phyloP scores from a whole-genome alignment of 2,797 vertebrate genomes.

The Girardinus metallicus region DNA sequence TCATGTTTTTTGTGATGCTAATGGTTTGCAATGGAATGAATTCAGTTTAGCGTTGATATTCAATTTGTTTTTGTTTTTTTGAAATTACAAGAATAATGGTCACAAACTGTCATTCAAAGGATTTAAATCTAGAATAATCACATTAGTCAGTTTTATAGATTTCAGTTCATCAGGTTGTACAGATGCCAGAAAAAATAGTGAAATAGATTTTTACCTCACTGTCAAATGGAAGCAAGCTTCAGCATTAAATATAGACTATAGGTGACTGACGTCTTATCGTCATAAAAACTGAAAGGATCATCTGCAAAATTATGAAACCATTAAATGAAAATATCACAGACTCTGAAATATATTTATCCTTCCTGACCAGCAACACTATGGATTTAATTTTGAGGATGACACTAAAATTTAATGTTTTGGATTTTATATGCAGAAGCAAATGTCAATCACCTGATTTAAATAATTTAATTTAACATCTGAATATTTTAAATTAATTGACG shows the following conservation, averaged over 20 bases:
- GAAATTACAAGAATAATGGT: not conserved
- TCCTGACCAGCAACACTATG: not conserved
- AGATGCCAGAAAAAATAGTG: not conserved
- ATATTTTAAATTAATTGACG: not conserved
- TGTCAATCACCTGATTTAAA: not conserved
- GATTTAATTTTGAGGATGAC: not conserved
- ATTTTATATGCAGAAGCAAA: not conserved
- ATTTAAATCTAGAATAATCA: not conserved
- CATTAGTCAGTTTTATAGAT: not conserved
- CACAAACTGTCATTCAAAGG: not conserved
- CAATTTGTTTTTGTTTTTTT: not conserved
- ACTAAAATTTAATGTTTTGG: not conserved
- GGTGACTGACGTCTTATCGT: no score
- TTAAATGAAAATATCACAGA: not conserved
- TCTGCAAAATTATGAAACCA: not conserved
- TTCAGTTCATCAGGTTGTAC: not conserved
- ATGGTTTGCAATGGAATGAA: not conserved
- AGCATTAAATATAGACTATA: not conserved
- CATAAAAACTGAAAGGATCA: not conserved
- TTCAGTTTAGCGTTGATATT: not conserved
- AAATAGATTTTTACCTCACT: not conserved
- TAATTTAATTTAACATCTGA: not conserved
- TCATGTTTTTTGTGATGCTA: no score
- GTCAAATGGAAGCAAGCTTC: not conserved
- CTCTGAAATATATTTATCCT: not conserved